Evolutionary conservation across 1,140 invertebrate species (phyloP), one percentile per base, ranked within the genome.

Genomic region (Formica exsecta): DNA sequence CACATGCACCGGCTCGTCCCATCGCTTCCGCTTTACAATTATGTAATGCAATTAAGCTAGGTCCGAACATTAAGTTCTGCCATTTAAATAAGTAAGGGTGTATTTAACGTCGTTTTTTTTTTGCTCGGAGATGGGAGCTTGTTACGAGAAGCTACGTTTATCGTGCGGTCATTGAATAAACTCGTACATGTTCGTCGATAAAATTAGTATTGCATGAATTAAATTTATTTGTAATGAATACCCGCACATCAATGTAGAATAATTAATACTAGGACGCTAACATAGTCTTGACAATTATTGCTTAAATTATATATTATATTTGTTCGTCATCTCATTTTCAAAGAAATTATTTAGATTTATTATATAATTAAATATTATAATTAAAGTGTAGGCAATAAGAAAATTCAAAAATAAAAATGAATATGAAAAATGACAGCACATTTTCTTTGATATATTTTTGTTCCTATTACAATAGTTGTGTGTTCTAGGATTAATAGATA

Each of bases 21-120:
- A 22, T 41, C 66, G 22, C 51, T 83, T 83, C 38, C 79, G 38
- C 68, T 48, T 16, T 61, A 62, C 79, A 83, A 83, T 74, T 83
- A 38, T 48, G 57, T 81, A 73, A 73, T 71, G 38, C 57, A 83
- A 83, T 83, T 61, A 83, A 83, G 32, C 32, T 41, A 48, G 9
- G 13, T 59, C 19, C 48, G 16, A 80, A 29, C 2, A 16, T 70
- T 48, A 59, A 70, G 54, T 38, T 73, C 29, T 44, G 13, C 25
- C 38, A 22, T 61, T 83, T 73, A 48, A 44, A 19, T 38, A n/a
- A n/a, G 16, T 13, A 44, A 59, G 36, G 1, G 25, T 11, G 54
- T 7, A 71, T 51, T 80, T 71, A 59, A 7, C 1, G 7, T 16
- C 22, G 4, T 5, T 16, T 81, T 32, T 32, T 83, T 73, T 74